Percentiles rank a stretch among this genome's conserved stretches.
phyloP scores from a whole-genome alignment of 2,797 vertebrate genomes.

The Syndactyla subalaris region DNA sequence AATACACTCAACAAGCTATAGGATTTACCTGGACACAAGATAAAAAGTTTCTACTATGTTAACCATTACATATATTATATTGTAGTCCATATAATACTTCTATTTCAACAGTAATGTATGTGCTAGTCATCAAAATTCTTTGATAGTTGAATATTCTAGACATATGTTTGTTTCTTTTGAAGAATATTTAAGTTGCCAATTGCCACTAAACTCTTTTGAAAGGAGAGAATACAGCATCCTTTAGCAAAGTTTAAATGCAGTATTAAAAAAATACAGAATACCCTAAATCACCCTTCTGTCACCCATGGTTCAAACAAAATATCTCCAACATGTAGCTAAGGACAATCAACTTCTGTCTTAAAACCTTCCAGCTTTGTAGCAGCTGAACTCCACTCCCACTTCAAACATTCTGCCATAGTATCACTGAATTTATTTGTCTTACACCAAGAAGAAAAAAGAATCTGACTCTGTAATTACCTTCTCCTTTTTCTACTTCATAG shows the following conservation, averaged over 20 bases:
- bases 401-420: background rate
- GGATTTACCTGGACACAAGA: background rate
- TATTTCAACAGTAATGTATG: background rate
- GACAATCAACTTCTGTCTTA: background rate
- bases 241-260: background rate
- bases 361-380: background rate
- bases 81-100: background rate
- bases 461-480: background rate
- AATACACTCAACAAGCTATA: background rate
- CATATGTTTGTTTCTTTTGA: background rate
- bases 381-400: background rate
- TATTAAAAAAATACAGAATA: background rate
- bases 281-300: background rate
- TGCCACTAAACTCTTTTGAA: background rate
- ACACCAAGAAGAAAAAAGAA: background rate
- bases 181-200: background rate
- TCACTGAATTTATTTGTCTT: constrained; percentile 1
- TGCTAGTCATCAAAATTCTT: background rate
- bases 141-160: background rate
- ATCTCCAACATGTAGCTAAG: background rate
- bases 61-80: background rate
- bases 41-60: background rate
- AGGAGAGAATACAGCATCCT: background rate
- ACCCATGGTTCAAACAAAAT: background rate
- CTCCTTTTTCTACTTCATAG: background rate